Evolutionary conservation across 2,888 invertebrate genomes (phyloP).

Genomic region (Dicranocentrus wangi): DNA sequence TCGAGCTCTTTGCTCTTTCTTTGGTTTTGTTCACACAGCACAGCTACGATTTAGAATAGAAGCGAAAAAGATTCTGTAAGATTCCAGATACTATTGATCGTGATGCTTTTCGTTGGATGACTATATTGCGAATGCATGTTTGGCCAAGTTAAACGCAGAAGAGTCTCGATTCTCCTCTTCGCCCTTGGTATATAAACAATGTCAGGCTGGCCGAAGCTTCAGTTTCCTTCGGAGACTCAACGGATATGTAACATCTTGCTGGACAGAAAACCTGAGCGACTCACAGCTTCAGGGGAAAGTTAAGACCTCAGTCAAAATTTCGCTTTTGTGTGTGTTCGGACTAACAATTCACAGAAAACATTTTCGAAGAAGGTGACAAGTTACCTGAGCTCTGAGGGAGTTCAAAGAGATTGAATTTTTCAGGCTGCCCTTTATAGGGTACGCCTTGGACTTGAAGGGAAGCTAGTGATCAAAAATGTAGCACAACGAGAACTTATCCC

Average conservation of each 20-base stretch:
- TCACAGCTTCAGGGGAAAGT: slow-evolving; percentile 43
- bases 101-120: background rate
- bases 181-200: slow-evolving; percentile 63
- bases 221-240: slow-evolving; percentile 63
- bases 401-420: slow-evolving; percentile 27
- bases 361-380: slow-evolving; percentile 46
- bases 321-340: slow-evolving; percentile 46
- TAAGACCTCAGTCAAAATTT: slow-evolving; percentile 57
- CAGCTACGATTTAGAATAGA: background rate
- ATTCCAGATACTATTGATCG: slow-evolving; percentile 48
- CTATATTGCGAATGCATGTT: background rate
- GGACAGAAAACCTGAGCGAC: slow-evolving; percentile 40
- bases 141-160: slow-evolving; percentile 38
- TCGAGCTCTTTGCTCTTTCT: no score
- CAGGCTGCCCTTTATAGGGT: slow-evolving; percentile 56
- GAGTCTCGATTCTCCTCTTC: slow-evolving; percentile 48
- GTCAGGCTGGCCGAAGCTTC: slow-evolving; percentile 51
- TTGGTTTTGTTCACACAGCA: no score
- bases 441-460: slow-evolving; percentile 36
- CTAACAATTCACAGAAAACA: slow-evolving; percentile 50
- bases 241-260: slow-evolving; percentile 37
- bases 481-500: slow-evolving; percentile 55
- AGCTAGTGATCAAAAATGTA: slow-evolving; percentile 47
- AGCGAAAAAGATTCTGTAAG: slow-evolving; percentile 31
- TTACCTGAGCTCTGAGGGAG: slow-evolving; percentile 9